Evolutionary conservation across 53 echinoderm and acorn worm species (phyloP).

Genomic region (Zoroaster sp.): DNA sequence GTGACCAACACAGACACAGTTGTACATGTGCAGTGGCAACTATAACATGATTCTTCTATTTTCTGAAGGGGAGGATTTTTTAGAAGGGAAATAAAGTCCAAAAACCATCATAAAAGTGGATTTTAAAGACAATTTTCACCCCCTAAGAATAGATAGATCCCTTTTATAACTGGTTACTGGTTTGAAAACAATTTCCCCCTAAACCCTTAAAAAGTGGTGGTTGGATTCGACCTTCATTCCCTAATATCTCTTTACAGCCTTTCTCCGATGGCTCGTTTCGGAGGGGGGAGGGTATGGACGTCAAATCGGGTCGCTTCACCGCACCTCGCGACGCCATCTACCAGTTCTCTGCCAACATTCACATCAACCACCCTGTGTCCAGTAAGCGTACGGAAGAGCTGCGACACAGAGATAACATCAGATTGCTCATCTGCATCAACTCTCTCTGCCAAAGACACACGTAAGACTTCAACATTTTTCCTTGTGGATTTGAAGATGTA

Average conservation of each 20-base stretch:
- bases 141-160: too few species aligned
- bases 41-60: too few species aligned
- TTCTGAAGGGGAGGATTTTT: too few species aligned
- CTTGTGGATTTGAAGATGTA: background rate
- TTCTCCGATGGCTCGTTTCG: constrained; percentile 77
- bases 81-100: too few species aligned
- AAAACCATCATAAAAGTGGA: too few species aligned
- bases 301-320: constrained; percentile 88
- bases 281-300: constrained; percentile 88
- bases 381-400: constrained; percentile 60
- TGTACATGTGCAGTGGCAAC: too few species aligned
- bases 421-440: constrained; percentile 90
- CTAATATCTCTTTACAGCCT: constrained; percentile 63
- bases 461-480: constrained; percentile 68
- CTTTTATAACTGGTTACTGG: too few species aligned
- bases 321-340: constrained; percentile 91
- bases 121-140: too few species aligned
- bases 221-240: too few species aligned
- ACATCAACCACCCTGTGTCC: constrained; percentile 78
- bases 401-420: constrained; percentile 74
- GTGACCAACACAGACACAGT: too few species aligned
- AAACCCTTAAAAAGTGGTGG: too few species aligned
- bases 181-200: too few species aligned
- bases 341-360: constrained; percentile 90
- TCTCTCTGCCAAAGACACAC: constrained; percentile 93